A percentile compares a stretch with the other conserved stretches of the same genome.
Evolutionary conservation across 2,888 invertebrate species (phyloP).

Genomic region (Sabatieria punctata): DNA sequence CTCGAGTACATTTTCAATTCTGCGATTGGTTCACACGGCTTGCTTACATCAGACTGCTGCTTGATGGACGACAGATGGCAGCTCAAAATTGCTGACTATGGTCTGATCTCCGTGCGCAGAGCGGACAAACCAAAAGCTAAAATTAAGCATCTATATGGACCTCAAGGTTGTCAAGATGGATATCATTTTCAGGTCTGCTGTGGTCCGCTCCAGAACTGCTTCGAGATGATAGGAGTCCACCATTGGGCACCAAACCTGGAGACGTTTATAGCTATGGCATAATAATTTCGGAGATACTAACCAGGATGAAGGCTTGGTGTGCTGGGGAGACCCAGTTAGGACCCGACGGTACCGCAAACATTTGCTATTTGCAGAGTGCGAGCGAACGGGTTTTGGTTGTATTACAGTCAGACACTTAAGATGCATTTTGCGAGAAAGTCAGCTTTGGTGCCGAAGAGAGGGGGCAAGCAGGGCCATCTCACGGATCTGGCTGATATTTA

Average conservation of each 20-base stretch:
- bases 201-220: constrained; percentile 5
- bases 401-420: too few species aligned
- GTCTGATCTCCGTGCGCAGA: not conserved
- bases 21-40: not conserved
- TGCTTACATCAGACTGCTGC: not conserved
- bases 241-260: too few species aligned
- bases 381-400: too few species aligned
- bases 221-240: not conserved
- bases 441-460: too few species aligned
- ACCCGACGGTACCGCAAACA: too few species aligned
- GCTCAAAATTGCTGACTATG: constrained; percentile 3
- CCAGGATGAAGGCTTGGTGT: not conserved
- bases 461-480: too few species aligned
- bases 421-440: too few species aligned
- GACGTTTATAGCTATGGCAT: too few species aligned
- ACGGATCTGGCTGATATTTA: too few species aligned
- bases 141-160: not conserved
- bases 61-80: constrained; percentile 4
- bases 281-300: not conserved
- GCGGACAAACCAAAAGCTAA: too few species aligned
- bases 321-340: too few species aligned
- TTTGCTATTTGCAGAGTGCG: too few species aligned
- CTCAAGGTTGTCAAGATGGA: not conserved
- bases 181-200: not conserved
- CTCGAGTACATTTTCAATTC: constrained; percentile 2